Conservation (phyloP, 2,888 invertebrate species). For the Catocala fraxini region DNA sequence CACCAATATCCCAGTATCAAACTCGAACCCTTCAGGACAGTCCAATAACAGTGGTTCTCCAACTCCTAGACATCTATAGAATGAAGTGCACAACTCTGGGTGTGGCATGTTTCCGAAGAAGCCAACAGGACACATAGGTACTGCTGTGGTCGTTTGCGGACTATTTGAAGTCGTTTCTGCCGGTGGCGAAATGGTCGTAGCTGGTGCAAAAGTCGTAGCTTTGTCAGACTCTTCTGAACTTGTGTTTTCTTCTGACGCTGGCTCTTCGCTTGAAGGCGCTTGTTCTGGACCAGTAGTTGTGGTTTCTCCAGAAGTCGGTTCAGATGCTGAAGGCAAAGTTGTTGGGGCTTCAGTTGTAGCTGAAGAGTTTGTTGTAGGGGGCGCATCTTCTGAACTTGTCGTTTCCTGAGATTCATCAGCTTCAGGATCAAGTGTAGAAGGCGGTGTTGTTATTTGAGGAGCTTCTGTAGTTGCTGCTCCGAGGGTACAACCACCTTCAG, state of each 20-base stretch:
- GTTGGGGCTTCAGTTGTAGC: no score
- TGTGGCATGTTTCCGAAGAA: neutral
- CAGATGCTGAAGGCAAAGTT: no score
- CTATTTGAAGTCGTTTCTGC: no score
- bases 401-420: neutral
- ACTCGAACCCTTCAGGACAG: neutral
- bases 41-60: neutral
- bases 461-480: neutral
- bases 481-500: constrained; percentile 19
- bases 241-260: neutral
- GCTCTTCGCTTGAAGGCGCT: neutral
- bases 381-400: neutral
- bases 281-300: neutral
- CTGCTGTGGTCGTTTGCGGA: neutral
- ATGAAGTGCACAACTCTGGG: neutral
- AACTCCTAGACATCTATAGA: neutral
- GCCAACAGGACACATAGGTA: neutral
- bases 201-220: no score
- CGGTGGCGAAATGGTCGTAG: no score
- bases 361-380: neutral
- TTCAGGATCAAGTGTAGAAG: no score
- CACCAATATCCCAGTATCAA: neutral
- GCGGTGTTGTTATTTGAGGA: neutral
- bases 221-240: no score
- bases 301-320: no score